These are phyloP conservation scores for Heliconius hortense DNA, from an alignment of 2,888 invertebrate genomes.

Conservation along the genomic window DNA sequence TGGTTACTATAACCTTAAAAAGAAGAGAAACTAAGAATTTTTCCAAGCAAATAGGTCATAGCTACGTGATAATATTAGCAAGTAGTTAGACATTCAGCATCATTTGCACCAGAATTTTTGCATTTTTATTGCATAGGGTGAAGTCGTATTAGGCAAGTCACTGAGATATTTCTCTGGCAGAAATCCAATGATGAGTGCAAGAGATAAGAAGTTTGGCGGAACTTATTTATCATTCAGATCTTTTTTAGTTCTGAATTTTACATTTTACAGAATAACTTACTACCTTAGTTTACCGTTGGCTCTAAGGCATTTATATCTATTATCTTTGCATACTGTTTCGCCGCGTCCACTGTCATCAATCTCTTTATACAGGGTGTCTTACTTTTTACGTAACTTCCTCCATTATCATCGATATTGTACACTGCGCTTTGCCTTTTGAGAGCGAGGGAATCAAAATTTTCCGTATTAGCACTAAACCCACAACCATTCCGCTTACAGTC, in stretches of 20 bases:
- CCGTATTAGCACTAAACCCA: not conserved
- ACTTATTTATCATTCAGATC: conserved; percentile 11
- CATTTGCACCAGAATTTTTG: conserved; percentile 3
- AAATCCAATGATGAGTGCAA: conserved; percentile 12
- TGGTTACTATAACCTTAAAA: not conserved
- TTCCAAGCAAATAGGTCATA: not conserved
- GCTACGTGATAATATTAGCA: not conserved
- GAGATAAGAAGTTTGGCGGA: conserved; percentile 11
- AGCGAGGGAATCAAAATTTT: too few relatives aligned
- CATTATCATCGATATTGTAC: too few relatives aligned
- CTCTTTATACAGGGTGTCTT: too few relatives aligned
- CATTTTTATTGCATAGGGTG: conserved; percentile 14
- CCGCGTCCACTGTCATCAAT: too few relatives aligned
- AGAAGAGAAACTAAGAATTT: not conserved
- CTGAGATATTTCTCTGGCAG: conserved; percentile 18
- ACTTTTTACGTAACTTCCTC: too few relatives aligned
- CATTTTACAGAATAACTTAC: conserved; percentile 13
- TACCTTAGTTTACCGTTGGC: too few relatives aligned
- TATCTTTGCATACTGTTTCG: not conserved
- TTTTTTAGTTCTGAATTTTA: not conserved
- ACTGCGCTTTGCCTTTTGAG: too few relatives aligned
- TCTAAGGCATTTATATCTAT: not conserved
- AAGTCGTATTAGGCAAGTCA: conserved; percentile 9
- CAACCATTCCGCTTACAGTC: not conserved
- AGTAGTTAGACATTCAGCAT: conserved; percentile 3